These are phyloP conservation scores for Aphelenchoides besseyi DNA, from an alignment of 1,140 invertebrate genomes.

Conservation along the genomic window DNA sequence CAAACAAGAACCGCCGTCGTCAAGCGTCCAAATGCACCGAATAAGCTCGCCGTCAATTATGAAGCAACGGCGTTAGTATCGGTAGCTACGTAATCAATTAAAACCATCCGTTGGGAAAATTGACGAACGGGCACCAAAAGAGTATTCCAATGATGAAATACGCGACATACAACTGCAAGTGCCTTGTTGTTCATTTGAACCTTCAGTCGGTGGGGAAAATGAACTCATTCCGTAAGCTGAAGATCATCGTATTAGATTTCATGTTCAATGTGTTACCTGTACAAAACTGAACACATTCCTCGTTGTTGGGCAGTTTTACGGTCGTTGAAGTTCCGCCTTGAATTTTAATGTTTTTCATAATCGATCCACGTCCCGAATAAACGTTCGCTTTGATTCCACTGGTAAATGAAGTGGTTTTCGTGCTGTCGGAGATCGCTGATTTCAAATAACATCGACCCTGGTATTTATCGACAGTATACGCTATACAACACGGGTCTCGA, in stretches of 20 bases:
- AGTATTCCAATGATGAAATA: conserved; percentile 45
- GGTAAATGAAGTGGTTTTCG: conserved; percentile 41
- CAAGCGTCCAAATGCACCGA: too few species aligned
- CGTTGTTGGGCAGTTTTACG: conserved; percentile 42
- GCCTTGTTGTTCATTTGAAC: conserved; percentile 24
- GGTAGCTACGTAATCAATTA: too few species aligned
- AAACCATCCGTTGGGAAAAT: conserved; percentile 41
- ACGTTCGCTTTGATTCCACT: conserved; percentile 45
- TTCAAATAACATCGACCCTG: conserved; percentile 41
- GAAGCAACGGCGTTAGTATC: too few species aligned
- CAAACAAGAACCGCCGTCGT: too few species aligned
- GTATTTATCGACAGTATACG: conserved; percentile 46
- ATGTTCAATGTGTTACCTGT: conserved; percentile 38
- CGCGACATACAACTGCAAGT: conserved; percentile 42
- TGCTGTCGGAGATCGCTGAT: conserved; percentile 45
- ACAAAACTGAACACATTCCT: conserved; percentile 48
- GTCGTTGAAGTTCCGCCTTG: conserved; percentile 40
- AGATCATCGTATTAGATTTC: too few species aligned
- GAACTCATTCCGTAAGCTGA: conserved; percentile 48
- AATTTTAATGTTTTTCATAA: conserved; percentile 45
- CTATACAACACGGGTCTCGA: conserved; percentile 43
- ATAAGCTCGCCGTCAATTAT: too few species aligned
- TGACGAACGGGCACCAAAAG: conserved; percentile 38
- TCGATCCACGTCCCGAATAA: conserved; percentile 39
- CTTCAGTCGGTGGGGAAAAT: conserved; percentile 30